Conservation (phyloP, 37 sponge, comb jelly and placozoan genomes). For the Aphrocallistes beatrix region DNA sequence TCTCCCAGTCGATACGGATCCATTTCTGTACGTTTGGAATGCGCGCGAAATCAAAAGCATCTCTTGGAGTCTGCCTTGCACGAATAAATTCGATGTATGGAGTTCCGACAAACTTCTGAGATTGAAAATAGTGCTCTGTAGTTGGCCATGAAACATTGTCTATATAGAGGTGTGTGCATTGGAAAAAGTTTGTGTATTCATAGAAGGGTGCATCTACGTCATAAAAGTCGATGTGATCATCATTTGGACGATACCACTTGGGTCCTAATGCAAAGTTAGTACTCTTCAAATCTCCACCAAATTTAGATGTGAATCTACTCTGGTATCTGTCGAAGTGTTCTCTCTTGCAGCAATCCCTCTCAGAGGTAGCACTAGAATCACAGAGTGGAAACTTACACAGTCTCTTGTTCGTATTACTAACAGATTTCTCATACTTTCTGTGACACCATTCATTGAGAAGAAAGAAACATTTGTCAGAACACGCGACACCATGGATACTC, state of each 20-base stretch:
- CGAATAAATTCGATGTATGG: background rate
- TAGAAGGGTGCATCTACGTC: conserved; percentile 32
- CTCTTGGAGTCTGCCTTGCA: background rate
- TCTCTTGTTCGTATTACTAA: background rate
- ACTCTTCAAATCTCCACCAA: background rate
- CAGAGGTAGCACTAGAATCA: too few relatives aligned
- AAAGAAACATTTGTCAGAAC: background rate
- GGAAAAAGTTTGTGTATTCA: conserved; percentile 45
- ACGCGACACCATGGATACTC: background rate
- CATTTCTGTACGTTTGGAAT: background rate
- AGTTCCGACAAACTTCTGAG: conserved; percentile 48
- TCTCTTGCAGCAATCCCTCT: background rate
- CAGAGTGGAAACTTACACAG: background rate
- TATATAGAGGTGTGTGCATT: background rate
- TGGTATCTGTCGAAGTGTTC: background rate
- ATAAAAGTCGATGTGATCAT: conserved; percentile 42
- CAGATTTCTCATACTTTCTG: background rate
- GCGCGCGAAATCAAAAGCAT: background rate
- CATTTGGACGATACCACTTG: background rate
- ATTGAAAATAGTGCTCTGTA: conserved; percentile 50
- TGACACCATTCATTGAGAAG: background rate
- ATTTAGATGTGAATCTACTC: too few relatives aligned
- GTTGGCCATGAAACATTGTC: conserved; percentile 31
- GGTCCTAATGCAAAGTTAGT: background rate
- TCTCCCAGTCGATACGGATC: background rate